Evolutionary conservation across 2,113 vertebrate species (phyloP).

Genomic region (Tinamus guttatus): DNA sequence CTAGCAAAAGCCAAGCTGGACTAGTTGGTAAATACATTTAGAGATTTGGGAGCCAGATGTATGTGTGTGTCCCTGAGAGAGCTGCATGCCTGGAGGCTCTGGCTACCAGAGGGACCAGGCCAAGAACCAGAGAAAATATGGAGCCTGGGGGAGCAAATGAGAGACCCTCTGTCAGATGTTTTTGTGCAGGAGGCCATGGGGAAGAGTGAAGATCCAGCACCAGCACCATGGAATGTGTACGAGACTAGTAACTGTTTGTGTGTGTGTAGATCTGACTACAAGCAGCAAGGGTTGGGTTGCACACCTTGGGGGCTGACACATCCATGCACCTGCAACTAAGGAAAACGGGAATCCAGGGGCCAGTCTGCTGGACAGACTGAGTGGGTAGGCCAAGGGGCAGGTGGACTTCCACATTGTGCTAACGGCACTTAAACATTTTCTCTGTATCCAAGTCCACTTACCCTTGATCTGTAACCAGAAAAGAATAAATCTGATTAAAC

Average conservation of each 20-base stretch:
- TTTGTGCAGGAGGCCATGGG: rapidly evolving
- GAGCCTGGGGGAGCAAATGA: not conserved
- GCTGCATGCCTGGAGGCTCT: not conserved
- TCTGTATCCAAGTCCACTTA: not conserved
- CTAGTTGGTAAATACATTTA: not conserved
- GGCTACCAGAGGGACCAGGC: not conserved
- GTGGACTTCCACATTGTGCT: not conserved
- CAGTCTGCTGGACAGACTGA: not conserved
- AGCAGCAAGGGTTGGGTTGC: not conserved
- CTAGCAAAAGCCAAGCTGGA: rapidly evolving
- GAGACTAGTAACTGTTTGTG: rapidly evolving
- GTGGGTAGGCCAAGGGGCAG: not conserved
- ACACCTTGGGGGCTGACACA: too few species aligned
- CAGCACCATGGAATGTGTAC: not conserved
- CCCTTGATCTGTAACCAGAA: not conserved
- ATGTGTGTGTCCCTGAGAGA: too few species aligned
- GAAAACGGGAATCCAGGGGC: not conserved
- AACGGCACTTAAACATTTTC: not conserved
- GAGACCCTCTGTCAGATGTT: not conserved
- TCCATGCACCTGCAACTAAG: too few species aligned
- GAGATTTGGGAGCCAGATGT: not conserved
- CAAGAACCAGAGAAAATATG: not conserved
- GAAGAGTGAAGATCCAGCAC: rapidly evolving
- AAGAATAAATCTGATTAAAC: not conserved
- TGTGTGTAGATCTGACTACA: not conserved